Evolutionary conservation across 92 coral and sea anemone species (phyloP).

Genomic region (Anthopleura xanthogrammica): DNA sequence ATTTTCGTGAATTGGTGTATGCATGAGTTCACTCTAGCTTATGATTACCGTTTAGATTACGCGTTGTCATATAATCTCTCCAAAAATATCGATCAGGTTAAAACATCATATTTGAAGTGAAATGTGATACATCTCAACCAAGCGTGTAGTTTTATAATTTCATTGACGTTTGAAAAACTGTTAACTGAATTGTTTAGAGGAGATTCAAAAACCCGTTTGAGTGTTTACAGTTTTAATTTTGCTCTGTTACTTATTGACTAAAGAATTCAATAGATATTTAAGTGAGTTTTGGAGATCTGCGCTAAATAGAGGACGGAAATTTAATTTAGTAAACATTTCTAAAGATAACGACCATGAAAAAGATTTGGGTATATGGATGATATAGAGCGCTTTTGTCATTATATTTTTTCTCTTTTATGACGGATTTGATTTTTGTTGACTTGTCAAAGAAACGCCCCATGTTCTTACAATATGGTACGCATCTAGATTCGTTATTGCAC

Average conservation of each 20-base stretch:
- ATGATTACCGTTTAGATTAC: conserved; percentile 4
- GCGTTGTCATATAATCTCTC: conserved; percentile 5
- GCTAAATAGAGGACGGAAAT: background rate
- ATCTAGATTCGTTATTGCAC: no score
- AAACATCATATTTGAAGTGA: background rate
- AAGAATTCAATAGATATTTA: background rate
- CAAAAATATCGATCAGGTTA: background rate
- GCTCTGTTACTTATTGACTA: background rate
- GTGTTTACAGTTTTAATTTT: background rate
- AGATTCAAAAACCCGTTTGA: background rate
- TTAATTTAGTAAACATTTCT: no score
- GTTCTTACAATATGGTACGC: background rate
- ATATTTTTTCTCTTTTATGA: background rate
- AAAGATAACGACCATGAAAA: background rate
- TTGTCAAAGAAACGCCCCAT: background rate
- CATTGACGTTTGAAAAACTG: background rate
- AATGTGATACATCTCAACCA: background rate
- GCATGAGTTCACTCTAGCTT: conserved; percentile 33
- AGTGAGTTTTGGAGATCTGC: background rate
- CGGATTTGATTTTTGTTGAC: background rate
- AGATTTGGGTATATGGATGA: background rate
- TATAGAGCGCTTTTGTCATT: background rate
- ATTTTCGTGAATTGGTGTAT: conserved; percentile 24
- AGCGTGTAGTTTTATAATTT: background rate
- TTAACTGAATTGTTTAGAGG: background rate